Base-by-base conservation (phyloP, 1,140 invertebrate species). In the Sinonovacula constricta region DNA sequence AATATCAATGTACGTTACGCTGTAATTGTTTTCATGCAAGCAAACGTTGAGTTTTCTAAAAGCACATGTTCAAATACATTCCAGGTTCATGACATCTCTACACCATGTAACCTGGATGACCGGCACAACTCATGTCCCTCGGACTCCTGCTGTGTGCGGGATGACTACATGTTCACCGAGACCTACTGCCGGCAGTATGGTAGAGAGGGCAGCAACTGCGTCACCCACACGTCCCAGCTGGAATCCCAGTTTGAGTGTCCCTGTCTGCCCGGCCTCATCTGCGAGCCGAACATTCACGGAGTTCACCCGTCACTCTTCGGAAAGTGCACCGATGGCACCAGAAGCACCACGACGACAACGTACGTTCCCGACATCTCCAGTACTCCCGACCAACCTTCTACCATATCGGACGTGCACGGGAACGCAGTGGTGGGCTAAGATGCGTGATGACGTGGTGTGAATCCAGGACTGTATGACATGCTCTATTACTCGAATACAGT, bases 111-210 rank as follows among this genome's bases (percentile, higher is more conserved):
- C 18, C 7, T 45, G 18, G 39, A 7, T 10, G 39, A 7, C 39
- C 39, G 39, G 18, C 7, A 45, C 18, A 18, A 45, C 7, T 10
- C 39, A 7, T 85, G 84, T 60, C 80, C 81, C 0, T 15, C 34
- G 1, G 78, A 66, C 10, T 85, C 79, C 62, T 85, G 84, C 57
- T 85, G 84, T 63, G 82, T 83, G 7, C 69, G 82, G 2, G 84
- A 85, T 67, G 84, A 85, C 34, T 85, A 81, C 49, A 30, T 83
- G 39, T 80, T 60, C 3, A 69, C 74, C 26, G 77, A 76, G 28
- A 79, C 81, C 12, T 81, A 82, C 75, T 85, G 84, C 78, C 75
- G 76, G 49, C 62, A 31, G 49, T 71, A 77, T 24, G 84, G 84
- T 3, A 39, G 49, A 0, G 36, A 45, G 1, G 49, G 60, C 5